These are phyloP conservation scores for Heterodera schachtii DNA, from an alignment of 1,140 invertebrate species.

Conservation along the genomic window DNA sequence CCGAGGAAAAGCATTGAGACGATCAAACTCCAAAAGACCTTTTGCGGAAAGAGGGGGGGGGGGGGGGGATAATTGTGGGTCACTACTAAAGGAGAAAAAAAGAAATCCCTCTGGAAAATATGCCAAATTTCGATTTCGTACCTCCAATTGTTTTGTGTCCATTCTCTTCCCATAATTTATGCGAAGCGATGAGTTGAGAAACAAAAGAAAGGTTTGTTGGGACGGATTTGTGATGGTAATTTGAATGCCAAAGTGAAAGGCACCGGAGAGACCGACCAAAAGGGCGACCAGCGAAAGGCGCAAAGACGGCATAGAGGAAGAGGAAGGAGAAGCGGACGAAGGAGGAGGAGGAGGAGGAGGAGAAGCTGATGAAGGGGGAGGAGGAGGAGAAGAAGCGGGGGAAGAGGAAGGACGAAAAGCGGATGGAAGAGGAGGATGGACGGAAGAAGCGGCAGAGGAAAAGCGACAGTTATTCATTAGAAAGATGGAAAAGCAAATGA, in stretches of 20 bases:
- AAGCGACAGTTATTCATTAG: too few species aligned
- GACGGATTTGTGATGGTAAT: constrained; percentile 57
- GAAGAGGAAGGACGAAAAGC: too few species aligned
- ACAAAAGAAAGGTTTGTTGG: constrained; percentile 53
- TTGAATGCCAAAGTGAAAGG: constrained; percentile 63
- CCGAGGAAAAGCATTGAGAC: constrained; percentile 59
- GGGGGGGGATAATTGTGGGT: neutral
- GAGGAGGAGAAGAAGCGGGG: too few species aligned
- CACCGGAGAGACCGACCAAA: constrained; percentile 53
- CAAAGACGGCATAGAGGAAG: constrained; percentile 15
- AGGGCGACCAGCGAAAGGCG: constrained; percentile 38
- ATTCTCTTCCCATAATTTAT: neutral
- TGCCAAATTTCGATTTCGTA: neutral
- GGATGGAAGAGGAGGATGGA: too few species aligned
- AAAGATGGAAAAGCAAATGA: too few species aligned
- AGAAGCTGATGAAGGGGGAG: too few species aligned
- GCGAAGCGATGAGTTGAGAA: constrained; percentile 48
- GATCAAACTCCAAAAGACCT: constrained; percentile 60
- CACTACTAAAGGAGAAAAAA: neutral
- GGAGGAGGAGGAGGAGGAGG: too few species aligned
- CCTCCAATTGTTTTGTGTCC: neutral
- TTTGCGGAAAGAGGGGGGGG: constrained; percentile 13
- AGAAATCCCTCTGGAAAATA: neutral
- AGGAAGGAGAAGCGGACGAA: too few species aligned
- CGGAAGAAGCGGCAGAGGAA: too few species aligned